phyloP scores from a whole-genome alignment of 2,113 vertebrate species.

The Tiliqua scincoides region DNA sequence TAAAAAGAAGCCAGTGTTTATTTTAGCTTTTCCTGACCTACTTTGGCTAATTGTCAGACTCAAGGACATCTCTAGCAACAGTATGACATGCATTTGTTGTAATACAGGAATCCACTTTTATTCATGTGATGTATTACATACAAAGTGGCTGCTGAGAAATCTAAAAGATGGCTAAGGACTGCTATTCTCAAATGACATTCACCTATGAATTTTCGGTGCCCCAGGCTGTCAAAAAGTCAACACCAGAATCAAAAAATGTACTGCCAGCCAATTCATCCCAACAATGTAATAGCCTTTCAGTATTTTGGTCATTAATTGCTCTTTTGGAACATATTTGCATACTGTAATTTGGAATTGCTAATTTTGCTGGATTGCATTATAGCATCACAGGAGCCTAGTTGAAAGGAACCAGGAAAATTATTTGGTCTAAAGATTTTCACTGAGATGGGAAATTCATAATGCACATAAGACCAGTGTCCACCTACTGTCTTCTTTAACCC shows the following conservation, averaged over 20 bases:
- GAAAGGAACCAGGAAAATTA: background rate
- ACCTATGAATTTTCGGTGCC: background rate
- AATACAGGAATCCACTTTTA: conserved; percentile 8
- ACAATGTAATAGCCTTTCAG: conserved; percentile 2
- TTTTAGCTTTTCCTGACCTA: conserved; percentile 26
- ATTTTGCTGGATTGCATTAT: conserved; percentile 11
- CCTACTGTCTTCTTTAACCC: background rate
- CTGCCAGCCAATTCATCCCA: too few relatives aligned
- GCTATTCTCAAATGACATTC: background rate
- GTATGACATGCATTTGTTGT: background rate
- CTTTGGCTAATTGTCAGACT: conserved; percentile 19
- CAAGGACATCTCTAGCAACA: conserved; percentile 17
- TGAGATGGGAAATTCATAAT: background rate
- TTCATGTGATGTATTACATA: conserved; percentile 30
- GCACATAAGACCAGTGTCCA: background rate
- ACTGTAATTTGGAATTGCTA: background rate
- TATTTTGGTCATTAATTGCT: background rate
- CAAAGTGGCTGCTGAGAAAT: background rate
- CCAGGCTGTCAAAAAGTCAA: background rate
- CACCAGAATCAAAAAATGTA: background rate
- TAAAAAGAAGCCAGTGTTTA: conserved; percentile 8
- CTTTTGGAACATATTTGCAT: conserved; percentile 5
- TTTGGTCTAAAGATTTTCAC: background rate
- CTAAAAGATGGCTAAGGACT: background rate
- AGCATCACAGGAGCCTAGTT: background rate